phyloP scores from a whole-genome alignment of 2,113 vertebrate species.

The Microcebus griseorufus region DNA sequence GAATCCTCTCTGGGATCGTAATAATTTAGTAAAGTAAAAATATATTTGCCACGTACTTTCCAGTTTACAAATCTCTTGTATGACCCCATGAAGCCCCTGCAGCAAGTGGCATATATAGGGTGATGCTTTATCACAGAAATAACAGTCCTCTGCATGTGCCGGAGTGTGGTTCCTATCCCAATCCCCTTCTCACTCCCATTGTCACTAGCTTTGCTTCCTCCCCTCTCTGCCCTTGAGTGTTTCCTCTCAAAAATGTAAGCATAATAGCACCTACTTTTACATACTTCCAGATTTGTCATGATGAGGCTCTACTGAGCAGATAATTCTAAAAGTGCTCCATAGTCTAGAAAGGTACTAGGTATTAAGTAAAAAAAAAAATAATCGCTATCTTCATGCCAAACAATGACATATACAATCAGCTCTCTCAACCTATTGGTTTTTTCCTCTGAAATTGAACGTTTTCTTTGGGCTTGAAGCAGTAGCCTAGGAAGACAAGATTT shows the following conservation, averaged over 20 bases:
- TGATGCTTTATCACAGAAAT: neutral
- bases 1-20: neutral
- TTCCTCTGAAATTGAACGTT: neutral
- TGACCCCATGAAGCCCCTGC: neutral
- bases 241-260: neutral
- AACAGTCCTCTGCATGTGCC: too few species aligned
- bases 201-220: neutral
- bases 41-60: neutral
- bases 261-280: neutral
- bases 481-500: neutral
- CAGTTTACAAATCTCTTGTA: neutral
- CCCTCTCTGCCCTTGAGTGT: neutral
- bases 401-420: neutral
- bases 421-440: neutral
- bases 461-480: neutral
- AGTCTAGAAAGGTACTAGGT: neutral
- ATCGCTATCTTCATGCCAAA: neutral
- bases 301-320: accelerated
- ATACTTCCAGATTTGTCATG: accelerated
- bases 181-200: neutral
- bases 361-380: neutral
- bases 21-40: neutral
- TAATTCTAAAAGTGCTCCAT: too few species aligned
- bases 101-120: neutral
- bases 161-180: accelerated